Percentiles rank a stretch among this genome's conserved stretches.
Evolutionary conservation across 2,888 invertebrate genomes (phyloP).

Genomic region (Cheilosia grossa): DNA sequence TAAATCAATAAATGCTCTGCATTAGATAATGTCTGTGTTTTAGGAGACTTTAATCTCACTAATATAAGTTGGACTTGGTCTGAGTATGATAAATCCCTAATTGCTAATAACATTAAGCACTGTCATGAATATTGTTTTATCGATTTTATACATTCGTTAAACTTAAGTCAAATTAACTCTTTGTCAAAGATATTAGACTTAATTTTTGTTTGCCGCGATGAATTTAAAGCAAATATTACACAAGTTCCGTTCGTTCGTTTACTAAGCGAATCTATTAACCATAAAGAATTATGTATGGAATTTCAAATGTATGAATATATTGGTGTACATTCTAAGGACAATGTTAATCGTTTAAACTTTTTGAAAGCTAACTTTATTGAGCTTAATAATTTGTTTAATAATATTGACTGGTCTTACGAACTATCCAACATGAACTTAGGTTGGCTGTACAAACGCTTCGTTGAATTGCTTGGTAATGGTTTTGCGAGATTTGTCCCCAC

Average conservation of each 20-base stretch:
- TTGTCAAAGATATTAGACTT: constrained; percentile 1
- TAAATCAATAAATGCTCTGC: too few species aligned
- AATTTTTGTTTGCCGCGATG: background rate
- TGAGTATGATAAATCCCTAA: background rate
- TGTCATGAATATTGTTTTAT: background rate
- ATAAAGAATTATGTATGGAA: background rate
- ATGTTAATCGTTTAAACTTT: background rate
- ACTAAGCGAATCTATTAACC: constrained; percentile 2
- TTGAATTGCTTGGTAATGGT: background rate
- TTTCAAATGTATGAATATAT: background rate
- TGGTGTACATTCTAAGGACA: background rate
- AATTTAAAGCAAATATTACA: background rate
- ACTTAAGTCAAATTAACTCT: background rate
- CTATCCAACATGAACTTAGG: background rate
- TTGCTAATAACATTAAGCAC: background rate
- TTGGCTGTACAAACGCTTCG: constrained; percentile 2
- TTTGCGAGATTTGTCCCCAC: background rate
- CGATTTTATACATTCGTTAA: background rate
- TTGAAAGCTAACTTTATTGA: background rate
- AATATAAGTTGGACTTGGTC: background rate
- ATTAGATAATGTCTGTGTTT: background rate
- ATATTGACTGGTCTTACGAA: background rate
- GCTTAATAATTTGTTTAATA: background rate
- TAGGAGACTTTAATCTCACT: background rate
- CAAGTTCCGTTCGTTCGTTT: background rate